These are phyloP conservation scores for Physella acuta DNA, from an alignment of 1,140 invertebrate genomes.

Conservation along the genomic window DNA sequence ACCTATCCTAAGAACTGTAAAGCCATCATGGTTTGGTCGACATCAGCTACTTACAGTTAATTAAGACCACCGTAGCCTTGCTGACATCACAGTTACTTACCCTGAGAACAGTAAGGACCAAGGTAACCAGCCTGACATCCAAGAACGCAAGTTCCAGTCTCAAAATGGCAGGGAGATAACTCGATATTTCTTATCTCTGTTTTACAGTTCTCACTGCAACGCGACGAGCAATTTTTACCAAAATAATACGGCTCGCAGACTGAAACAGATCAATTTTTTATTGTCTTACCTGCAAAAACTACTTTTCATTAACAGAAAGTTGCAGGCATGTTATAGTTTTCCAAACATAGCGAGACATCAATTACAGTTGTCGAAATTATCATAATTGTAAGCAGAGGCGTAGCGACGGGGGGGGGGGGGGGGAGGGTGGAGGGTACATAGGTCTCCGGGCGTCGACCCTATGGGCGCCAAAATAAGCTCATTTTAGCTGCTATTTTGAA, in stretches of 20 bases:
- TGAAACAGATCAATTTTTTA: not conserved
- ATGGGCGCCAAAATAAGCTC: too few species aligned
- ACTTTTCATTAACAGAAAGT: not conserved
- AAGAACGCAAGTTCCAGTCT: not conserved
- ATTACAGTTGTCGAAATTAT: not conserved
- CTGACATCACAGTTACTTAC: not conserved
- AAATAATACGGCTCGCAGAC: not conserved
- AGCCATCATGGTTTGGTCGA: not conserved
- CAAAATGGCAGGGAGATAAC: too few species aligned
- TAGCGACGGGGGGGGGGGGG: too few species aligned
- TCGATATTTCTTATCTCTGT: not conserved
- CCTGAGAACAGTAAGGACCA: not conserved
- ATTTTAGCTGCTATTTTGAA: too few species aligned
- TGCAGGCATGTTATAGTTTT: not conserved
- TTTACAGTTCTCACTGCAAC: not conserved
- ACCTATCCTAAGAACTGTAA: not conserved
- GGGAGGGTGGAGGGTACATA: not conserved
- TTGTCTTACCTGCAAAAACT: not conserved
- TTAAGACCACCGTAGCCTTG: not conserved
- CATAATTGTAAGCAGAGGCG: not conserved
- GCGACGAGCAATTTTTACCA: not conserved
- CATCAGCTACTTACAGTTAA: not conserved
- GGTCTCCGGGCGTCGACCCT: not conserved
- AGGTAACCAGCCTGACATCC: not conserved
- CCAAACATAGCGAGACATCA: not conserved